Evolutionary conservation across 1,140 invertebrate genomes (phyloP), one percentile per base, ranked within the genome.

Genomic region (Bombus confusus): DNA sequence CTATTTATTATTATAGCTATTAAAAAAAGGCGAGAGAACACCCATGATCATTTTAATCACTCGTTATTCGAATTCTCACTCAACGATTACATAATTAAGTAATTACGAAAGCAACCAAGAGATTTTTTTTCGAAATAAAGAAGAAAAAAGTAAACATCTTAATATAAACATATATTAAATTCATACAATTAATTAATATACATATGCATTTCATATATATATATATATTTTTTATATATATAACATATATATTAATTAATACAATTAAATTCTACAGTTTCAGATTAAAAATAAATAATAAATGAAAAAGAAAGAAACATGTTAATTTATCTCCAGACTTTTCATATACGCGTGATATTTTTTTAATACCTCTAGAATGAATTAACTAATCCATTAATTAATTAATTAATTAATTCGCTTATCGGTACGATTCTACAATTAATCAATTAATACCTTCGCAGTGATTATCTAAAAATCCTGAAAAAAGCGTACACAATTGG

Each of bases 271-370:
- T 34, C 64, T 78, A 78, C 66, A 78, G 66, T 72, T 71, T 84
- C 75, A 8, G 47, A 77, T 78, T 84, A 90, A 88, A 87, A 87
- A 85, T 88, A 82, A 89, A 89, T 89, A 90, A 89, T 80, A 85
- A 87, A 82, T 89, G 81, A 72, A 79, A 83, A 82, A 85, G 78
- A 59, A 79, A 86, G 86, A 87, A 81, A 80, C 73, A 75, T 80
- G 62, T 68, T 85, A 90, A 88, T 82, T 81, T 77, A 82, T 79
- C 77, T 85, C 66, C 62, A 69, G 84, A 88, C 69, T 62, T 79
- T 59, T 74, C 12, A 52, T 77, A 71, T 31, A 31, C 52, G n/a
- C 77, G 69, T 73, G 43, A 78, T 75, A 78, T 52, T 77, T 69
- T 68, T 77, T 82, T 75, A 82, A 83, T 88, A 78, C 83, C 76